Evolutionary conservation across 2,797 vertebrate species (phyloP).

Genomic region (Cynodonichthys magdalenae): DNA sequence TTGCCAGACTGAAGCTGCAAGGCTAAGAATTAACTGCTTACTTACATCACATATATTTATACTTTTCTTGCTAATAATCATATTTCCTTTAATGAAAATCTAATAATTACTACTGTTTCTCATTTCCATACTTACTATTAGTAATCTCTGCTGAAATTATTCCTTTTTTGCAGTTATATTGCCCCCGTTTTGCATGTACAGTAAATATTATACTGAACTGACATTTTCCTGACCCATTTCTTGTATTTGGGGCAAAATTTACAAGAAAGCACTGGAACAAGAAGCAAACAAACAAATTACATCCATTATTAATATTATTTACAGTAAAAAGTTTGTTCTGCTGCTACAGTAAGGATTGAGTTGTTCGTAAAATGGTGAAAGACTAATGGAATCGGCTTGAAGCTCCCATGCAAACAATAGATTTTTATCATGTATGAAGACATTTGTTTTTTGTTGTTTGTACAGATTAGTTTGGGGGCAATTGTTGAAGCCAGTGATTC

Average conservation of each 20-base stretch:
- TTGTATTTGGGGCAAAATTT: neutral
- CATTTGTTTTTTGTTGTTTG: neutral
- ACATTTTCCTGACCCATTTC: neutral
- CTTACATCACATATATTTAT: neutral
- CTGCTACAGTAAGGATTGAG: neutral
- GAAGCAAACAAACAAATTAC: neutral
- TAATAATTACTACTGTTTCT: neutral
- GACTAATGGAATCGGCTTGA: neutral
- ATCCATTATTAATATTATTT: neutral
- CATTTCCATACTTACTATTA: neutral
- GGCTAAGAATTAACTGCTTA: neutral
- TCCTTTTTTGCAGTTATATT: neutral
- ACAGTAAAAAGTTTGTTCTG: neutral
- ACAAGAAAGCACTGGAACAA: neutral
- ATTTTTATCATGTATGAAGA: conserved; percentile 1
- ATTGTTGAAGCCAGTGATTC: no score
- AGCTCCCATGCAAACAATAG: neutral
- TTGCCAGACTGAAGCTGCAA: neutral
- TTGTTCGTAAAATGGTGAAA: neutral
- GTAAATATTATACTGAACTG: neutral
- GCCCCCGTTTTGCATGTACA: neutral
- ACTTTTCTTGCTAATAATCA: neutral
- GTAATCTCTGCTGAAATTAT: neutral
- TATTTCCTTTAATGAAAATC: neutral
- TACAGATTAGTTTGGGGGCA: no score